These are phyloP conservation scores for Agonopterix subpropinquella DNA, from an alignment of 2,888 invertebrate genomes.

Conservation along the genomic window DNA sequence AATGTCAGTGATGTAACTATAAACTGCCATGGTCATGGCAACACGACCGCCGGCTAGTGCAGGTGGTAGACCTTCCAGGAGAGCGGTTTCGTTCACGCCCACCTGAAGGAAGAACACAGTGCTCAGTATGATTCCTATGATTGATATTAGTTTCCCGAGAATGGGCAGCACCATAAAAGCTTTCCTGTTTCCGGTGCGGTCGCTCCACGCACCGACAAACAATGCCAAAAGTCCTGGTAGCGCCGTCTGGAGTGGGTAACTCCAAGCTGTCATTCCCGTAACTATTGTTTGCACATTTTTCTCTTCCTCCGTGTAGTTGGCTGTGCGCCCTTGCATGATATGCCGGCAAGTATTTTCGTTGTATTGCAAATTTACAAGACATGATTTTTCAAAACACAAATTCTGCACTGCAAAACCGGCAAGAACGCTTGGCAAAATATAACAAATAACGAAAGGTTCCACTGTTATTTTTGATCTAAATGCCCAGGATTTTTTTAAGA, in stretches of 20 bases:
- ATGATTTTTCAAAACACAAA: slow-evolving; percentile 76
- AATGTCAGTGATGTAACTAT: slow-evolving; percentile 78
- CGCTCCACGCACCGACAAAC: slow-evolving; percentile 79
- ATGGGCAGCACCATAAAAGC: slow-evolving; percentile 77
- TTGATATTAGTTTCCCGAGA: slow-evolving; percentile 72
- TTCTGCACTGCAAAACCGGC: slow-evolving; percentile 78
- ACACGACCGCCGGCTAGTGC: slow-evolving; percentile 78
- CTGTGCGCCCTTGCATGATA: slow-evolving; percentile 61
- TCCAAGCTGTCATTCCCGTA: slow-evolving; percentile 76
- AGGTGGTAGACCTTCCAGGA: slow-evolving; percentile 75
- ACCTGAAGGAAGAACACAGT: slow-evolving; percentile 75
- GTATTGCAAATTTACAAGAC: slow-evolving; percentile 72
- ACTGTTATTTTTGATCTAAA: slow-evolving; percentile 74
- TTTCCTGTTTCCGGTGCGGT: slow-evolving; percentile 76
- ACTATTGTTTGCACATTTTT: slow-evolving; percentile 67
- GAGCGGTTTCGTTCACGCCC: slow-evolving; percentile 70
- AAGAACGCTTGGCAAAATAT: slow-evolving; percentile 78
- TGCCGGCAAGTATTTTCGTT: slow-evolving; percentile 71
- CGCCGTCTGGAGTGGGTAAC: slow-evolving; percentile 74
- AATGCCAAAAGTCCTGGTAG: slow-evolving; percentile 73
- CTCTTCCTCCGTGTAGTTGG: slow-evolving; percentile 56
- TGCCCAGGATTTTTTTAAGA: slow-evolving; percentile 56
- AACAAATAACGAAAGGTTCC: slow-evolving; percentile 80
- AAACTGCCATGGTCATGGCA: slow-evolving; percentile 76
- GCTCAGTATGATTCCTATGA: slow-evolving; percentile 72